Percentiles rank a stretch among this genome's conserved stretches.
phyloP scores from a whole-genome alignment of 2,888 invertebrate species.

The Archips crataeganus region DNA sequence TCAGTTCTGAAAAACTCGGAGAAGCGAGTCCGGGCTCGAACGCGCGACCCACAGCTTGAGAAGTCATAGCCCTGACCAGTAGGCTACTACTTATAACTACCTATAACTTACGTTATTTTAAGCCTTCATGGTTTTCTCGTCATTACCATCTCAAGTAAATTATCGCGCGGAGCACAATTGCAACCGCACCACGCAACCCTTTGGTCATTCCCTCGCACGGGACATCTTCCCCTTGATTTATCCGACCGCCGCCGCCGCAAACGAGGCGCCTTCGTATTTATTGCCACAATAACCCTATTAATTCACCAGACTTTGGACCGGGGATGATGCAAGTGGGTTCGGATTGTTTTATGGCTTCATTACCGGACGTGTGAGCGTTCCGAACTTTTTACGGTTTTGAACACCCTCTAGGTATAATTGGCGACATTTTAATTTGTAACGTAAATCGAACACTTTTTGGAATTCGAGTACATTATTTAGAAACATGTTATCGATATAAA shows the following conservation, averaged over 20 bases:
- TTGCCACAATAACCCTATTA: constrained; percentile 84
- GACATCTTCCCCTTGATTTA: constrained; percentile 82
- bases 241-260: constrained; percentile 77
- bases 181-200: constrained; percentile 43
- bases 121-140: neutral
- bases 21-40: no score
- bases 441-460: no score
- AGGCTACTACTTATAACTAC: no score
- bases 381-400: neutral
- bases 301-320: constrained; percentile 75
- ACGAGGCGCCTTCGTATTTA: constrained; percentile 81
- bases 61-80: no score
- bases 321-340: constrained; percentile 10
- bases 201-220: constrained; percentile 48
- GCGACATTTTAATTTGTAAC: no score
- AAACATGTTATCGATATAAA: no score
- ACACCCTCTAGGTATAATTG: neutral
- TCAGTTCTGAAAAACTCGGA: no score
- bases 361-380: neutral
- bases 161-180: constrained; percentile 15
- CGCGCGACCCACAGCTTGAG: no score
- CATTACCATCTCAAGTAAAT: constrained; percentile 7
- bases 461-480: no score
- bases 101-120: neutral
- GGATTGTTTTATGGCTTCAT: constrained; percentile 28